These are phyloP conservation scores for Panthera tigris DNA, from an alignment of 2,113 vertebrate genomes.

Conservation along the genomic window DNA sequence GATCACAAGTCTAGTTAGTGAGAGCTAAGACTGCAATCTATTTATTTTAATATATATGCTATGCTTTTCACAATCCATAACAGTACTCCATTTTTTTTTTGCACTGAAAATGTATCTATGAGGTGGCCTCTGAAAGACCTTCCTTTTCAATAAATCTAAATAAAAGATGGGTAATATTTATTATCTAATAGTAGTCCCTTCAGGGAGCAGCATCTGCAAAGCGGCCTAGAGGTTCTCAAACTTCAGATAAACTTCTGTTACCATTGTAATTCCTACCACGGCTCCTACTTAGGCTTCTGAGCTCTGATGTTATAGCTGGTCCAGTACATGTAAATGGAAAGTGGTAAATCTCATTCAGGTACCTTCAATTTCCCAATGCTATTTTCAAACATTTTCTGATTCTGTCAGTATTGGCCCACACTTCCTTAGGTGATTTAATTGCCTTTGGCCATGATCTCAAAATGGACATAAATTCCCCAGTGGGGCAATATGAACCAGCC, in stretches of 20 bases:
- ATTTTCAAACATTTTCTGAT: neutral
- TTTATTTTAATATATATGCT: neutral
- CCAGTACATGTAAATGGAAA: neutral
- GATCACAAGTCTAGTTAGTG: neutral
- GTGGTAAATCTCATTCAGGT: fast-evolving
- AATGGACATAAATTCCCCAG: neutral
- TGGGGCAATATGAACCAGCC: neutral
- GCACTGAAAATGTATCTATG: neutral
- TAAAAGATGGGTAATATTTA: neutral
- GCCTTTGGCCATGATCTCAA: neutral
- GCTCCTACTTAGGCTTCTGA: neutral
- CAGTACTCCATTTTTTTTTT: neutral
- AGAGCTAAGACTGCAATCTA: neutral
- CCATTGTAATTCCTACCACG: neutral
- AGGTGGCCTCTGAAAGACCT: neutral
- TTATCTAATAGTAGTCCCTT: neutral
- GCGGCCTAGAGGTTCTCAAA: neutral
- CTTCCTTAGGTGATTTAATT: neutral
- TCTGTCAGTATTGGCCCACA: neutral
- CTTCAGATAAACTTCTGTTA: neutral
- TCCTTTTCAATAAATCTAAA: neutral
- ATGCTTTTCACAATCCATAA: neutral
- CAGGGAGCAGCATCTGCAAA: neutral
- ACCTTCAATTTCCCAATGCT: neutral
- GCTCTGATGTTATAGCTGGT: fast-evolving